phyloP scores from a whole-genome alignment of 2,888 invertebrate genomes.

The Leucophenga montana region DNA sequence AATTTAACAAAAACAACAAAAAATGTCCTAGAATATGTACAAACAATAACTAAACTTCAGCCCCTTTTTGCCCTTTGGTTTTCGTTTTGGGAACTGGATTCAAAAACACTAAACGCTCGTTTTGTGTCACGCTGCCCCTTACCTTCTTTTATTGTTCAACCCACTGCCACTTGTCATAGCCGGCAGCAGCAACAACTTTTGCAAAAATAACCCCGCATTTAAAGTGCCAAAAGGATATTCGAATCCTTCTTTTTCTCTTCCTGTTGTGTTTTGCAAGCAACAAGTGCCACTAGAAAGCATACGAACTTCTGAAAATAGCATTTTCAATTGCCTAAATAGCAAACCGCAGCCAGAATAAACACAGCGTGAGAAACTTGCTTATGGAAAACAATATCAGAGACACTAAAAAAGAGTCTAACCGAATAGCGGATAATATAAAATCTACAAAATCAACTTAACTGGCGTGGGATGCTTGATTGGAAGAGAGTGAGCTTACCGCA shows the following conservation, averaged over 20 bases:
- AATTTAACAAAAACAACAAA: conserved; percentile 68
- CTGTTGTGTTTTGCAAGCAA: conserved; percentile 17
- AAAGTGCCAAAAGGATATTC: conserved; percentile 17
- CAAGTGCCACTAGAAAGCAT: conserved; percentile 41
- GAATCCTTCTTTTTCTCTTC: not conserved
- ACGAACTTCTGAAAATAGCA: conserved; percentile 28
- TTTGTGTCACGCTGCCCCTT: conserved; percentile 29
- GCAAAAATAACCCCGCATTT: conserved; percentile 20
- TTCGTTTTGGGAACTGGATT: conserved; percentile 11
- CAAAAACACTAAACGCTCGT: conserved; percentile 19
- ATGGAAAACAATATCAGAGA: not conserved
- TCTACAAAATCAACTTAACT: conserved; percentile 40
- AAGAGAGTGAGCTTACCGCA: not conserved
- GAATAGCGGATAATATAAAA: conserved; percentile 47
- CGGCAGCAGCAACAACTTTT: not conserved
- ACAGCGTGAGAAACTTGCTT: not conserved
- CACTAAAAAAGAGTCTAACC: conserved; percentile 35
- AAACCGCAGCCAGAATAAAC: conserved; percentile 39
- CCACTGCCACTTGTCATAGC: not conserved
- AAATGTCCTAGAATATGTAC: conserved; percentile 2
- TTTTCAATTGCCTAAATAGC: conserved; percentile 49
- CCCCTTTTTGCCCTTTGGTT: conserved; percentile 53
- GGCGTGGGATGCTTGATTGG: conserved; percentile 1
- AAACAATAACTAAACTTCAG: conserved; percentile 38
- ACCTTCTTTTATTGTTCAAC: not conserved